Evolutionary conservation across 2,797 vertebrate species (phyloP).

Genomic region (Vipera ursinii): DNA sequence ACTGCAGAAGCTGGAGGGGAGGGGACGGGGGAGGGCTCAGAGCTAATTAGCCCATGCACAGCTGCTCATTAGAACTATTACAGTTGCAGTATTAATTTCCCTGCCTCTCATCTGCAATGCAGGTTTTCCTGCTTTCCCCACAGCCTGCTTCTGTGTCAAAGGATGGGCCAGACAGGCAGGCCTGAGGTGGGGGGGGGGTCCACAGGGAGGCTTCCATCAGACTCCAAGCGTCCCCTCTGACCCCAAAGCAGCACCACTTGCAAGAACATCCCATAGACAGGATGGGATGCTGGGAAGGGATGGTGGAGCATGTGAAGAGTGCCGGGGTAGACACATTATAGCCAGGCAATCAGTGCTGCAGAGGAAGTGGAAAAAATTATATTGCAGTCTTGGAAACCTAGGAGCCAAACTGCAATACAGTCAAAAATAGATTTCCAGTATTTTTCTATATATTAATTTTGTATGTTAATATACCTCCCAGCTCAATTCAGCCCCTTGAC

Average conservation of each 20-base stretch:
- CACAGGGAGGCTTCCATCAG: background rate
- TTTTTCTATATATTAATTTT: background rate
- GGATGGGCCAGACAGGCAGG: slow-evolving; percentile 39
- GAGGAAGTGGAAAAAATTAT: background rate
- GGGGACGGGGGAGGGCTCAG: slow-evolving; percentile 23
- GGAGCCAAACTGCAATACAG: background rate
- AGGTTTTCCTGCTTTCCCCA: slow-evolving; percentile 27
- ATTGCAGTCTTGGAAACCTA: background rate
- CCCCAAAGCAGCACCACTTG: background rate
- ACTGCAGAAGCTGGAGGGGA: background rate
- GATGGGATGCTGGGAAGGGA: background rate
- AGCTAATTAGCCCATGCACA: slow-evolving; percentile 54
- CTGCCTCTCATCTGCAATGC: slow-evolving; percentile 56
- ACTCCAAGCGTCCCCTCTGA: background rate
- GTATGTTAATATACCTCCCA: too few species aligned
- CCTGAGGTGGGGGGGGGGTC: background rate
- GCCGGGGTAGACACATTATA: background rate
- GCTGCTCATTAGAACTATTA: slow-evolving; percentile 56
- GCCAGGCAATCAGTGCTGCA: background rate
- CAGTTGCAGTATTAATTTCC: slow-evolving; percentile 60
- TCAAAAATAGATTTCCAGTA: background rate
- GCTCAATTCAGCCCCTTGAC: background rate
- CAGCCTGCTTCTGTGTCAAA: slow-evolving; percentile 35
- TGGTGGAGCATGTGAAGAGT: background rate
- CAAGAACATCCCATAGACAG: background rate